Conservation (phyloP, 2,797 vertebrate genomes). For the Pseudomugil gertrudae region DNA sequence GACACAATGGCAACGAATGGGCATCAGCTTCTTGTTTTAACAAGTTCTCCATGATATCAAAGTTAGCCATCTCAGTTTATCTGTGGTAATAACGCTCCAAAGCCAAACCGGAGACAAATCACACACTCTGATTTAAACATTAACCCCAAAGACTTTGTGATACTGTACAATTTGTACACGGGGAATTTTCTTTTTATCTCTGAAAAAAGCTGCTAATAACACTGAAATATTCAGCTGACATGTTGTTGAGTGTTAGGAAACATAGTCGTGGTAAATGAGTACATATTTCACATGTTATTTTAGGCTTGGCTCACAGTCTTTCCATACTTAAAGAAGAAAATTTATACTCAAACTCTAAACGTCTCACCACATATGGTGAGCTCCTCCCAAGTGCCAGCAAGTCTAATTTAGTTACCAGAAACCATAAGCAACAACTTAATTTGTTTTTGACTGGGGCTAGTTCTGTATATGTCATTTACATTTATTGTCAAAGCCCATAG, state of each 20-base stretch:
- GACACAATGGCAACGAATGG: conserved; percentile 59
- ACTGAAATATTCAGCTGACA: conserved; percentile 34
- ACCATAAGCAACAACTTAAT: conserved; percentile 8
- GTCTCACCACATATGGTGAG: conserved; percentile 59
- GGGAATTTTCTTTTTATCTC: conserved; percentile 32
- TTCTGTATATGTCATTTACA: not conserved
- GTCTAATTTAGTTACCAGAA: conserved; percentile 44
- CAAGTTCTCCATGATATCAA: conserved; percentile 52
- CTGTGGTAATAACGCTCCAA: conserved; percentile 43
- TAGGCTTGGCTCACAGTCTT: conserved; percentile 58
- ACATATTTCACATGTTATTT: conserved; percentile 61
- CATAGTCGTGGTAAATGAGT: conserved; percentile 72
- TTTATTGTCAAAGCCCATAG: not conserved
- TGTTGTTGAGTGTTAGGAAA: conserved; percentile 55
- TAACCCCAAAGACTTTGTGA: conserved; percentile 42
- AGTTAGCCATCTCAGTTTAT: conserved; percentile 64
- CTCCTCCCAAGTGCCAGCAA: conserved; percentile 54
- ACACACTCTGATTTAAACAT: conserved; percentile 20
- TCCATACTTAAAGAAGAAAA: conserved; percentile 68
- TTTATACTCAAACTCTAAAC: conserved; percentile 45
- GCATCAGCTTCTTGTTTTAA: conserved; percentile 65
- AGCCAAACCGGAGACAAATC: conserved; percentile 44
- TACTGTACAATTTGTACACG: conserved; percentile 40
- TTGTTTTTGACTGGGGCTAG: conserved; percentile 10
- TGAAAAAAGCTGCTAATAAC: conserved; percentile 24